These are phyloP conservation scores for Perca fluviatilis DNA, from an alignment of 2,113 vertebrate genomes.

Conservation along the genomic window DNA sequence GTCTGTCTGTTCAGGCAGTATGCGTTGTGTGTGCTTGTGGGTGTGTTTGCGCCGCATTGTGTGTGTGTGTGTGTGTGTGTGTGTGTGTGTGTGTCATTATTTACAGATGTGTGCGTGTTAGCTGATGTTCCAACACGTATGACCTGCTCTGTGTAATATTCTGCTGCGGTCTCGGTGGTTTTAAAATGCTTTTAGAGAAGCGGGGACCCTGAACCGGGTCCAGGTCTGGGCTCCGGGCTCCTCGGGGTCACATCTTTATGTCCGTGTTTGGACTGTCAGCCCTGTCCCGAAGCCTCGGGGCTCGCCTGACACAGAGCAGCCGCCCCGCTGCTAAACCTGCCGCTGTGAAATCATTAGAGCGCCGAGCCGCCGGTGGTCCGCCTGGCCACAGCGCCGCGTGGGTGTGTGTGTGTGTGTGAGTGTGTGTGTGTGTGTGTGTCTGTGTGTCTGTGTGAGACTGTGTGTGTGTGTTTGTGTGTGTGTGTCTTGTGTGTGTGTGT, in stretches of 20 bases:
- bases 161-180: neutral
- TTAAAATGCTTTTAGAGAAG: slow-evolving; percentile 50
- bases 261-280: slow-evolving; percentile 73
- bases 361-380: slow-evolving; percentile 69
- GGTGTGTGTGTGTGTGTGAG: slow-evolving; percentile 27
- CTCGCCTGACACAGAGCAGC: slow-evolving; percentile 69
- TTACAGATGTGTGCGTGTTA: too few relatives aligned
- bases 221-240: slow-evolving; percentile 32
- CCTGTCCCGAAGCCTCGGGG: slow-evolving; percentile 45
- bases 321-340: slow-evolving; percentile 64
- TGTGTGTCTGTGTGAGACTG: too few relatives aligned
- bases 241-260: slow-evolving; percentile 64
- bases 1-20: too few relatives aligned
- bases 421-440: neutral
- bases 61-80: too few relatives aligned
- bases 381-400: slow-evolving; percentile 2
- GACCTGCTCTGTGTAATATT: neutral
- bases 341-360: slow-evolving; percentile 76
- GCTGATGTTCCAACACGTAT: neutral
- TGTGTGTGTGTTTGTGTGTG: too few relatives aligned
- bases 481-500: too few relatives aligned
- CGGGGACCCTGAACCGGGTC: slow-evolving; percentile 47
- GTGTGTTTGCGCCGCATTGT: too few relatives aligned
- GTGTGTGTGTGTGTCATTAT: too few relatives aligned
- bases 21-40: too few relatives aligned